Conservation (phyloP, 2,113 vertebrate species). For the Helogale parvula region DNA sequence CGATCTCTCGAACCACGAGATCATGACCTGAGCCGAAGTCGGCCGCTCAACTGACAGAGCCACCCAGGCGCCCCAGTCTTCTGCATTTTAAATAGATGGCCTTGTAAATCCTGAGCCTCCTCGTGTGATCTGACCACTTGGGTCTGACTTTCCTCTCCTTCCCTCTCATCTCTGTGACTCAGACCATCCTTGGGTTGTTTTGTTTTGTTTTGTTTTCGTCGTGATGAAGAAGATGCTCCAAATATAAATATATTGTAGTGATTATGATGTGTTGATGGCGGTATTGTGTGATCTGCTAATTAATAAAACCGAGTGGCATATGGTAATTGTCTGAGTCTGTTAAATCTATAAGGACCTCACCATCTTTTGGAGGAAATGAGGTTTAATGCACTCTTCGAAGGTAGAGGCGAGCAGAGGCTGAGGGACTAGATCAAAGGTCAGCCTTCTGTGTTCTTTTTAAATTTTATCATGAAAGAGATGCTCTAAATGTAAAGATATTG, state of each 20-base stretch:
- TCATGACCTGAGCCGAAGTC: no score
- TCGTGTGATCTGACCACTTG: accelerated
- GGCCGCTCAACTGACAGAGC: no score
- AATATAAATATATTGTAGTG: background rate
- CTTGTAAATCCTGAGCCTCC: background rate
- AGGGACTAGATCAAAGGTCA: background rate
- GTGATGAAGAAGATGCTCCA: background rate
- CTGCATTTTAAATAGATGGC: background rate
- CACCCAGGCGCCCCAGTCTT: no score
- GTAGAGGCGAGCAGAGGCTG: no score
- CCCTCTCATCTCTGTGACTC: background rate
- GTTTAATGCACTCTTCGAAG: background rate
- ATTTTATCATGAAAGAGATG: background rate
- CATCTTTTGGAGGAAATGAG: no score
- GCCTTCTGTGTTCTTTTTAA: background rate
- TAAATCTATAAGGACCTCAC: no score
- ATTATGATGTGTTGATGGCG: accelerated
- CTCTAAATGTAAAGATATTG: background rate
- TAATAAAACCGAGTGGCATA: background rate
- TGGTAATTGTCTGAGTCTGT: background rate
- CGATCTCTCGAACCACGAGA: no score
- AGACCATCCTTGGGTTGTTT: background rate
- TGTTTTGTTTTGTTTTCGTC: accelerated
- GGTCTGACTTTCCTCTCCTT: background rate
- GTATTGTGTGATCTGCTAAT: background rate